Conservation (phyloP, 2,888 invertebrate species). For the Diaprepes abbreviatus region DNA sequence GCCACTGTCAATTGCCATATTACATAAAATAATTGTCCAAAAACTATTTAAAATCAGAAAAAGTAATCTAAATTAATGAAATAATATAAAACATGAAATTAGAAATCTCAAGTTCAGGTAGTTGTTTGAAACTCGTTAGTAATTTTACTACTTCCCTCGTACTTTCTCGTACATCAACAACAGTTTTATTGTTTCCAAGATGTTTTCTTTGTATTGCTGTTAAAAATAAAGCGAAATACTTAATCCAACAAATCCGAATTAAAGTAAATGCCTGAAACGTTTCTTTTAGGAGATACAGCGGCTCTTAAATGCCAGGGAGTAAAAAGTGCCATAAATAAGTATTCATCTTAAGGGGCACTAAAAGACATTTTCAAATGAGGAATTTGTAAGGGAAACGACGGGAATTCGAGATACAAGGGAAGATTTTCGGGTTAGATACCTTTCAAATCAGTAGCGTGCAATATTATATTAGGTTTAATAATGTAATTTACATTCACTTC, state of each 20-base stretch:
- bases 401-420: slow-evolving; percentile 8
- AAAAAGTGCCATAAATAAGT: slow-evolving; percentile 58
- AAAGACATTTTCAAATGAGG: slow-evolving; percentile 57
- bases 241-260: slow-evolving; percentile 41
- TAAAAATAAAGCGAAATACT: slow-evolving; percentile 30
- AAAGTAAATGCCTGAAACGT: slow-evolving; percentile 46
- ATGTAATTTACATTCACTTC: too few relatives aligned
- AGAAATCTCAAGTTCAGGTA: too few relatives aligned
- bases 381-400: slow-evolving; percentile 52
- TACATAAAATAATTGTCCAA: too few relatives aligned
- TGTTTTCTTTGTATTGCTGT: slow-evolving; percentile 8
- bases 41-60: too few relatives aligned
- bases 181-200: background rate
- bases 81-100: too few relatives aligned
- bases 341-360: slow-evolving; percentile 55
- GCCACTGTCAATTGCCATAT: too few relatives aligned
- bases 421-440: slow-evolving; percentile 37
- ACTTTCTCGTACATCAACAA: too few relatives aligned
- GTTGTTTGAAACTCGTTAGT: too few relatives aligned
- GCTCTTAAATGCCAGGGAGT: slow-evolving; percentile 39
- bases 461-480: background rate
- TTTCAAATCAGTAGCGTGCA: slow-evolving; percentile 18
- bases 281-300: slow-evolving; percentile 45
- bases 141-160: background rate
- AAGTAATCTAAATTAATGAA: too few relatives aligned